phyloP scores from a whole-genome alignment of 1,140 invertebrate species.

The Lordiphosa clarofinis region DNA sequence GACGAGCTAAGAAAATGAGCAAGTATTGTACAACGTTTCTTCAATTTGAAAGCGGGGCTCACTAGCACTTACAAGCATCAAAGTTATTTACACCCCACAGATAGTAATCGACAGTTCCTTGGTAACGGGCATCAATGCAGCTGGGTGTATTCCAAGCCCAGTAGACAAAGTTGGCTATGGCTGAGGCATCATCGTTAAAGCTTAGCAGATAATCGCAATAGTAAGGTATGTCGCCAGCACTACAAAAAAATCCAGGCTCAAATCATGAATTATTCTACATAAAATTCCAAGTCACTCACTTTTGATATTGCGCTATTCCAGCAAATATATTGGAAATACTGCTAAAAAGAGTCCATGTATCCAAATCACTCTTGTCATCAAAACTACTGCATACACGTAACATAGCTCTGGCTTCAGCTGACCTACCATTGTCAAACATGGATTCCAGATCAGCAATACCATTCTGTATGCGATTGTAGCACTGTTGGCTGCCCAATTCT shows the following conservation, averaged over 20 bases:
- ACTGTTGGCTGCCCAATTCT: conserved; percentile 71
- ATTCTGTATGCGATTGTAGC: conserved; percentile 80
- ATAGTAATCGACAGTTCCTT: conserved; percentile 50
- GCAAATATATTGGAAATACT: conserved; percentile 69
- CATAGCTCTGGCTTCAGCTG: conserved; percentile 55
- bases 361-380: conserved; percentile 66
- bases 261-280: neutral
- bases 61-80: conserved; percentile 44
- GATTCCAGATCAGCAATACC: conserved; percentile 81
- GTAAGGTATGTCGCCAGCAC: conserved; percentile 42
- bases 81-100: conserved; percentile 32
- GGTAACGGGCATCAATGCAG: conserved; percentile 59
- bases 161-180: conserved; percentile 63
- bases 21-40: neutral
- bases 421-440: conserved; percentile 64
- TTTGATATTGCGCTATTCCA: conserved; percentile 62
- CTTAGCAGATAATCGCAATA: conserved; percentile 52
- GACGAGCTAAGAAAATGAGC: conserved; percentile 79
- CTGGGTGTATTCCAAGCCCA: conserved; percentile 24
- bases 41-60: neutral
- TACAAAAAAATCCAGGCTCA: conserved; percentile 2
- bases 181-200: conserved; percentile 49
- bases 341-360: conserved; percentile 67
- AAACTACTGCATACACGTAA: conserved; percentile 78
- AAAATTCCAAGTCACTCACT: conserved; percentile 18